Conservation (phyloP, 2,797 vertebrate species). For the Tadarida brasiliensis region DNA sequence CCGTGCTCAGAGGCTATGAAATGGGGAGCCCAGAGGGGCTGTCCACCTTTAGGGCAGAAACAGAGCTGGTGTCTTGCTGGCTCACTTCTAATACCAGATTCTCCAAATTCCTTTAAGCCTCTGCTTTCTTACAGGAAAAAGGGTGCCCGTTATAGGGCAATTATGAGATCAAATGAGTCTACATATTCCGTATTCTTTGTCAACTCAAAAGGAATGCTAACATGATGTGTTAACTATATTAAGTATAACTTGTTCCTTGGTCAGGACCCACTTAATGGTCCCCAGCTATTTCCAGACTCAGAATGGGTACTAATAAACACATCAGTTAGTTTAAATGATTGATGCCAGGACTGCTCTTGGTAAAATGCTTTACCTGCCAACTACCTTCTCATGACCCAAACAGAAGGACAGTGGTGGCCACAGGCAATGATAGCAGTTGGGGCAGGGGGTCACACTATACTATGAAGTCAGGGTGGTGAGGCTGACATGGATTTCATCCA, state of each 20-base stretch:
- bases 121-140: slow-evolving; percentile 13
- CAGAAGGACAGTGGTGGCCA: neutral
- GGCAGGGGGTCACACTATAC: neutral
- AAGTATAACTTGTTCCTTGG: neutral
- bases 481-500: neutral
- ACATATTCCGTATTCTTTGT: neutral
- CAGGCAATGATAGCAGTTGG: neutral
- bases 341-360: neutral
- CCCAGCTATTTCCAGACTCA: neutral
- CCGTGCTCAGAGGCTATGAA: neutral
- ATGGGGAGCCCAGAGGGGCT: neutral
- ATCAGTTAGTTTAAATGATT: neutral
- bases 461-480: neutral
- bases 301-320: neutral
- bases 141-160: neutral
- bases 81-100: neutral
- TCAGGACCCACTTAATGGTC: neutral
- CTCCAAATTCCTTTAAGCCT: neutral
- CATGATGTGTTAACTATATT: neutral
- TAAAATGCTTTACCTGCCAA: neutral
- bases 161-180: neutral
- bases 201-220: neutral
- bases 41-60: neutral
- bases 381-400: neutral
- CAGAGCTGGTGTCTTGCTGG: neutral